phyloP scores from a whole-genome alignment of 2,113 vertebrate genomes.

The Pseudorasbora parva region DNA sequence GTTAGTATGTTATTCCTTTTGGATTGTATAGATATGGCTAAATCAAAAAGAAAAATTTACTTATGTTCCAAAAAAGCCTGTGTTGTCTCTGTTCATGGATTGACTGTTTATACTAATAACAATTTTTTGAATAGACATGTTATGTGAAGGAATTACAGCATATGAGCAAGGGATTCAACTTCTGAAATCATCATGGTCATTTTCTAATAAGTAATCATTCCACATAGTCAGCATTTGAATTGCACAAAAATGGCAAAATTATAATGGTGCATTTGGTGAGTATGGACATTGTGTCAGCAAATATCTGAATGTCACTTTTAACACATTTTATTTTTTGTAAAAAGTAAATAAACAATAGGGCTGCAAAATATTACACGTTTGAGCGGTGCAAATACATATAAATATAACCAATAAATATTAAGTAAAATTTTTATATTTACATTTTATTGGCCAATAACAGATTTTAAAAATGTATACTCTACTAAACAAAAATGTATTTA shows the following conservation, averaged over 20 bases:
- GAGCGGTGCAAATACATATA: background rate
- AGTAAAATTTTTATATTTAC: no score
- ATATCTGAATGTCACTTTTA: background rate
- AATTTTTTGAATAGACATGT: background rate
- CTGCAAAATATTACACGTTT: background rate
- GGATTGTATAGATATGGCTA: background rate
- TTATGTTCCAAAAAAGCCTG: background rate
- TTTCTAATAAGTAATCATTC: no score
- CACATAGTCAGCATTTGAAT: no score
- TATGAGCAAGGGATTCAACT: background rate
- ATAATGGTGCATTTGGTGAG: no score
- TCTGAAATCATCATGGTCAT: background rate
- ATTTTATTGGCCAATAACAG: no score
- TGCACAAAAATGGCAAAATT: no score
- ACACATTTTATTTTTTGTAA: background rate
- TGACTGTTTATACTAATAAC: background rate
- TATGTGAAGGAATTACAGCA: background rate
- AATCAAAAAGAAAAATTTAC: conserved; percentile 2
- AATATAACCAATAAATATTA: background rate
- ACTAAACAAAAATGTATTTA: background rate
- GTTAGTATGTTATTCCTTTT: background rate
- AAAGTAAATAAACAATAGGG: background rate
- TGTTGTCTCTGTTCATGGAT: conserved; percentile 2
- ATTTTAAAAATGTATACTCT: background rate
- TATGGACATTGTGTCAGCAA: background rate